phyloP scores from a whole-genome alignment of 2,797 vertebrate species.

The Ptychobarbus kaznakovi region DNA sequence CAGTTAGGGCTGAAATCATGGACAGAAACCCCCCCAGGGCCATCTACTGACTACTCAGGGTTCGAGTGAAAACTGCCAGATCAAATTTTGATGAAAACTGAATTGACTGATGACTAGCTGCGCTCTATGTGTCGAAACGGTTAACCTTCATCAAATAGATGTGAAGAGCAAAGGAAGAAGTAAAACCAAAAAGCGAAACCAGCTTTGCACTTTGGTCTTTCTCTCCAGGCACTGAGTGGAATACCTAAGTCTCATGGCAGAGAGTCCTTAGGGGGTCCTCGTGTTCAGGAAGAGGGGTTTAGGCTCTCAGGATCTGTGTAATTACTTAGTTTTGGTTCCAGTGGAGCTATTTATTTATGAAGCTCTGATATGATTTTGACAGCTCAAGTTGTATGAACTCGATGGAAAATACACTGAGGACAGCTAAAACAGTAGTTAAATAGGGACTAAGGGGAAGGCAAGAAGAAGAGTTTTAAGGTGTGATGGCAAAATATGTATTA shows the following conservation, averaged over 20 bases:
- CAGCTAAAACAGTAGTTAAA: constrained; percentile 66
- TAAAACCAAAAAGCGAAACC: constrained; percentile 51
- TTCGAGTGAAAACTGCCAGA: constrained; percentile 26
- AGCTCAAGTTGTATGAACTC: constrained; percentile 57
- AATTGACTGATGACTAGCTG: constrained; percentile 36
- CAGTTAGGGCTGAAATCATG: constrained; percentile 46
- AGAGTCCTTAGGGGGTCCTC: constrained; percentile 57
- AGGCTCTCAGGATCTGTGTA: constrained; percentile 69
- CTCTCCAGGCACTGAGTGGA: constrained; percentile 49
- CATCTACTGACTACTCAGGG: constrained; percentile 1
- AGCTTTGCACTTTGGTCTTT: constrained; percentile 56
- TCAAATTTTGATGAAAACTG: constrained; percentile 44
- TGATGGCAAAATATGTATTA: neutral
- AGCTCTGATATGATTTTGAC: constrained; percentile 71
- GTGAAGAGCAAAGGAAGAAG: constrained; percentile 24
- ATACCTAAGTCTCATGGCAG: constrained; percentile 23
- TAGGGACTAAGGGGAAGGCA: constrained; percentile 46
- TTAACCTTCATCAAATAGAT: constrained; percentile 53
- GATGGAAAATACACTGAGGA: constrained; percentile 67
- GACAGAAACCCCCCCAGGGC: constrained; percentile 40
- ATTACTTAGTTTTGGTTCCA: constrained; percentile 76
- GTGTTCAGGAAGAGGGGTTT: constrained; percentile 68
- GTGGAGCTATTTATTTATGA: constrained; percentile 75
- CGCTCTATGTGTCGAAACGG: constrained; percentile 50
- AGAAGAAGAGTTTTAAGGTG: neutral